A percentile compares a stretch with the other conserved stretches of the same genome.
Conservation (phyloP, 2,888 invertebrate genomes). For the Elegia similella region DNA sequence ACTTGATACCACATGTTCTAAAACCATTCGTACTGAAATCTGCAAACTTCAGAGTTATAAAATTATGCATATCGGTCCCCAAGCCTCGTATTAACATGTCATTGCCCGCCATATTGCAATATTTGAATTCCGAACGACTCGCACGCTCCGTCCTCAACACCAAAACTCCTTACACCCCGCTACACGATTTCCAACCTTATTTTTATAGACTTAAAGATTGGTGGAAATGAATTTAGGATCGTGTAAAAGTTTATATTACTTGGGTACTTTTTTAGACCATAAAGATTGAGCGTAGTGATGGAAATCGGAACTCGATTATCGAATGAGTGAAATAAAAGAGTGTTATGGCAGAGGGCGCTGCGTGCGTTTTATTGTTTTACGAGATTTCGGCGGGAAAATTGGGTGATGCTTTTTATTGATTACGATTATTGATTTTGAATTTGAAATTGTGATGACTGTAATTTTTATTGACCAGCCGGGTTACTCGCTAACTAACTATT, state of each 20-base stretch:
- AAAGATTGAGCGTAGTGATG: constrained; percentile 47
- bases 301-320: constrained; percentile 63
- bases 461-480: too few species aligned
- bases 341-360: constrained; percentile 32
- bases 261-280: constrained; percentile 44
- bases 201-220: constrained; percentile 15
- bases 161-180: not conserved
- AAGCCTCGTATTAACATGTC: constrained; percentile 75
- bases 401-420: constrained; percentile 17
- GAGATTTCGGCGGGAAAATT: constrained; percentile 2
- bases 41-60: constrained; percentile 51
- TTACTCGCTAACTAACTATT: too few species aligned
- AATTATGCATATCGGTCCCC: constrained; percentile 74
- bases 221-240: constrained; percentile 8
- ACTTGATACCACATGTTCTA: constrained; percentile 8
- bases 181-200: constrained; percentile 36
- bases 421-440: not conserved
- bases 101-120: constrained; percentile 74
- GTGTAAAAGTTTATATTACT: constrained; percentile 52
- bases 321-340: constrained; percentile 50
- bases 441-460: not conserved
- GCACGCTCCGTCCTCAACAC: not conserved
- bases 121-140: constrained; percentile 52
- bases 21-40: constrained; percentile 25
- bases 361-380: constrained; percentile 41